Evolutionary conservation across 2,113 vertebrate genomes (phyloP).

Genomic region (Mesocricetus auratus): DNA sequence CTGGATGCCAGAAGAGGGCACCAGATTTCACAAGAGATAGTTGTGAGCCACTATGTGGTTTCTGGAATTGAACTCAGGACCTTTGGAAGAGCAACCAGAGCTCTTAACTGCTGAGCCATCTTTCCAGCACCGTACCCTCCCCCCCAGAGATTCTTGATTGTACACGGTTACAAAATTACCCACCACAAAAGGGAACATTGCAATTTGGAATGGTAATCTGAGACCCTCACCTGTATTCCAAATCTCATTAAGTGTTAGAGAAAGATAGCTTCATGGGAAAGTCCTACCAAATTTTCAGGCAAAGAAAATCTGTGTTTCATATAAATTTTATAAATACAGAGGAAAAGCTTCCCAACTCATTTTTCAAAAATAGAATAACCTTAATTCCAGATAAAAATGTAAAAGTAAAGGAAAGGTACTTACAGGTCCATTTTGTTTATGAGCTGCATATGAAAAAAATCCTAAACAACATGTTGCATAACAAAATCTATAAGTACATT

Average conservation of each 20-base stretch:
- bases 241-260: background rate
- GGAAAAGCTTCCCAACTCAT: background rate
- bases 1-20: no score
- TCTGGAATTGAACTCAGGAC: no score
- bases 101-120: no score
- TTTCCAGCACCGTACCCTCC: no score
- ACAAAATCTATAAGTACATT: background rate
- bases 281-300: background rate
- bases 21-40: no score
- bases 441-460: background rate
- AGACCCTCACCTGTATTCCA: background rate
- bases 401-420: background rate
- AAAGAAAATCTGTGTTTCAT: constrained; percentile 39
- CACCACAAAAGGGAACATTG: background rate
- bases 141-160: background rate
- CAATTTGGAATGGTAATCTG: background rate
- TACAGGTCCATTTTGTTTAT: constrained; percentile 22
- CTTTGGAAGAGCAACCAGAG: no score
- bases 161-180: background rate
- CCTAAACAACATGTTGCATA: background rate
- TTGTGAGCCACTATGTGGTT: no score
- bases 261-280: background rate
- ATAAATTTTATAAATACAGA: constrained; percentile 24
- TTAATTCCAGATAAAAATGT: constrained; percentile 27
- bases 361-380: background rate